Base-by-base conservation (phyloP, 2,113 vertebrate genomes). In the Embiotoca jacksoni region DNA sequence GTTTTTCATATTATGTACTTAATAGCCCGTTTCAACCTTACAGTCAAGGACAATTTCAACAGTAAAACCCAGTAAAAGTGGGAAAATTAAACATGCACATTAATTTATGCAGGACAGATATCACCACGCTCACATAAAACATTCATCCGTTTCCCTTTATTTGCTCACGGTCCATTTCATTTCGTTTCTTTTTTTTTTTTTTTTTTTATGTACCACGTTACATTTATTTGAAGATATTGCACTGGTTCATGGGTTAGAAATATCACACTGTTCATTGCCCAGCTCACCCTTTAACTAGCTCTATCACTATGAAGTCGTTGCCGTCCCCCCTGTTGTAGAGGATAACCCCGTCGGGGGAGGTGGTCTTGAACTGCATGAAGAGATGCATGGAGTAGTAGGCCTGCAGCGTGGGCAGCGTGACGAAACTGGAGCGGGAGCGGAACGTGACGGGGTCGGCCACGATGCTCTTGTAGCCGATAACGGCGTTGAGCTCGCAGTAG, bases 341-440 rank as follows among this genome's bases (percentile, higher is more conserved):
- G 84, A 99, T 95, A 50, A 99, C 94, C 80, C 98, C 98, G 75
- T 99, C 98, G 57, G 98, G 94, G 1, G 98, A 99, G 15, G 98
- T 99, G 4, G 98, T 99, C 94, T 99, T 99, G 94, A 99, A 99
- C 94, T 99, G 98, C 96, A 99, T 98, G 93, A 99, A 99, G 86
- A 99, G 97, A 91, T 99, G 98, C 98, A 99, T 99, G 93, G 98
- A 98, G 79, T 98, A 99, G 89, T 99, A 99, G 59, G 98, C 98
- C 93, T 99, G 98, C 81, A 99, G 90, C 0, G 98, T 99, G 92
- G 97, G 95, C 92, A 99, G 92, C 4, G 98, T 98, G 87, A 99
- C 95, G 56, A 97, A 99, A 76, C 97, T 99, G 47, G 97, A 96
- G 94, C 98, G 98, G 56, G 97, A 99, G 94, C 98, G 97, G 95